Evolutionary conservation across 2,888 invertebrate genomes (phyloP).

Genomic region (Steinernema carpocapsae): DNA sequence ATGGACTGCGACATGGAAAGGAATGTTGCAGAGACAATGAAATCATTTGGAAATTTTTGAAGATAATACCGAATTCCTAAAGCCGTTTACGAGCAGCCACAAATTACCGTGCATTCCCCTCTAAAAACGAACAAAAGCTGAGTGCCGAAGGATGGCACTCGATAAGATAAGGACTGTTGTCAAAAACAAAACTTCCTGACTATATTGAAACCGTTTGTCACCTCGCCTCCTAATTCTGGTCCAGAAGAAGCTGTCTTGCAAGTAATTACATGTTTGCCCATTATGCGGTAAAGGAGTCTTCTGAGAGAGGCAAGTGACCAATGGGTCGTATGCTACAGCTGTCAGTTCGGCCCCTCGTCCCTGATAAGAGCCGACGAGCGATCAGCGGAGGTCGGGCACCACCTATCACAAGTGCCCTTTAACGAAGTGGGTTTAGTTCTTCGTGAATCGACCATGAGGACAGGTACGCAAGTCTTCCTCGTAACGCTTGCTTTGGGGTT

Average conservation of each 20-base stretch:
- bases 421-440: not conserved
- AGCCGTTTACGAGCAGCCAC: no score
- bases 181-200: not conserved
- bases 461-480: slow-evolving; percentile 18
- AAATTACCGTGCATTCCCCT: not conserved
- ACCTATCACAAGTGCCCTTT: slow-evolving; percentile 24
- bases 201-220: no score
- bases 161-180: not conserved
- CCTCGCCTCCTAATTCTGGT: no score
- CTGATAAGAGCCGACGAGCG: slow-evolving; percentile 23
- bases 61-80: no score
- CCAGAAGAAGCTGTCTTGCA: no score
- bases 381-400: slow-evolving; percentile 29
- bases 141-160: not conserved
- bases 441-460: slow-evolving; percentile 10
- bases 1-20: no score
- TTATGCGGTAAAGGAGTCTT: no score
- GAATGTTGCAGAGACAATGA: no score
- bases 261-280: no score
- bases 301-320: not conserved
- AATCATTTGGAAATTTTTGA: no score
- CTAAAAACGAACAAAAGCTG: not conserved
- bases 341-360: not conserved
- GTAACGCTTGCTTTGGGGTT: not conserved
- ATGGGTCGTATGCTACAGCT: slow-evolving; percentile 14